Evolutionary conservation across 2,113 vertebrate species (phyloP), one percentile per base, ranked within the genome.

Genomic region (Monarcha castaneiventris): DNA sequence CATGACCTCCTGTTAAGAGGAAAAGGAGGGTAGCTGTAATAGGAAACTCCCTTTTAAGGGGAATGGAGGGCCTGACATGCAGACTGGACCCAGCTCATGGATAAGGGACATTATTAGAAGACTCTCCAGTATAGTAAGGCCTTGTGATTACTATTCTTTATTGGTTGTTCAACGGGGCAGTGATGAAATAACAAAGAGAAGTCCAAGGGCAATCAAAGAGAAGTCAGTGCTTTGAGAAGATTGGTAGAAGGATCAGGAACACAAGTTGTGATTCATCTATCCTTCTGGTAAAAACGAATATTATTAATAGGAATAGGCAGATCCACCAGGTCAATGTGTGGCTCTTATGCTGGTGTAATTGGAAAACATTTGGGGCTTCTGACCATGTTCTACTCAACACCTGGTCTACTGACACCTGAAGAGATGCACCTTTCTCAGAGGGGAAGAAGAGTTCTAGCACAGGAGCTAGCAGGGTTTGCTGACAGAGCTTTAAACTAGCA

Each of bases 221-320:
- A 54, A 7, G 29, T 35, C 25, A 41, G 13, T n/a, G n/a, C 16
- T 64, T 49, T 58, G 26, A 67, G 32, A 43, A 37, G 20, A 75
- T 7, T 32, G 13, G 5, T 11, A 59, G 16, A 76, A 67, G 11
- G 14, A 76, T 59, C 17, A 37, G 32, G 22, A 67, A 22, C 14
- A 37, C 2, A 44, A 23, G 15, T 1, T 29, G n/a, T 12, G 29
- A 55, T 46, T 73, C 18, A 29, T 55, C 0, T 0, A 55, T 25
- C 41, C 29, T 64, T 56, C n/a, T 10, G 23, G 23, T 29, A 56
- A 48, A 11, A 74, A 39, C 0, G 0, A 46, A 18, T 37, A 23
- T 46, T 63, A 55, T 39, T 55, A 33, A 48, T 10, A 48, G 12
- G 69, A 56, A 48, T 4, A 64, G 15, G 33, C 11, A 19, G 29